Evolutionary conservation across 2,797 vertebrate genomes (phyloP), one percentile per base, ranked within the genome.

Genomic region (Macropus fuliginosus): DNA sequence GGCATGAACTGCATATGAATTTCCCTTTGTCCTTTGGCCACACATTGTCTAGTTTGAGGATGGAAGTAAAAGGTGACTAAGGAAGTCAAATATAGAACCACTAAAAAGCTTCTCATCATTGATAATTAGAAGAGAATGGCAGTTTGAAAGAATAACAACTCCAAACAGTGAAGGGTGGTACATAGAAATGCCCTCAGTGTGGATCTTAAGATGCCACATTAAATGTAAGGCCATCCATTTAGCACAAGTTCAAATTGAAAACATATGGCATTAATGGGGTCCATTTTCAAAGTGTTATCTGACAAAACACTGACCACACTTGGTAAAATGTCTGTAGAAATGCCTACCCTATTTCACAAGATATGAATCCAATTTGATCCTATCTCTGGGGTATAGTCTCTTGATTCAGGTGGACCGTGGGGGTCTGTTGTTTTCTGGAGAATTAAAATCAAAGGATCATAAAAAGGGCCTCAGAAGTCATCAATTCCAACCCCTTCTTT

Each of bases 61-160:
- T 93, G 21, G 87, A 94, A 55, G 50, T 81, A 96, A 54, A 34
- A 74, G 92, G 94, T 94, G 95, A 97, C 93, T 95, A 95, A 96
- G 59, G 97, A 96, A 96, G 74, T 93, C 89, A 96, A 94, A 96
- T 95, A 87, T 74, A 95, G 90, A 96, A 95, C 89, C 90, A 97
- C 94, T 90, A 55, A 92, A 97, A 97, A 27, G 0, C 31, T 95
- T 94, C 31, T 91, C 95, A 91, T 40, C 56, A 0, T 96, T 94
- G 96, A 96, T 98, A 97, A 96, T 96, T 92, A 94, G 93, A 90
- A 93, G 94, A 95, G 74, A 94, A 57, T 95, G 28, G 95, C 24
- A 52, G 46, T 56, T 9, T 5, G 56, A 21, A 56, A 95, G 46
- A 21, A 50, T 56, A 57, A 90, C 18, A 95, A 57, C n/a, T 91